Base-by-base conservation (phyloP, 1,140 invertebrate species). In the Limonius californicus region DNA sequence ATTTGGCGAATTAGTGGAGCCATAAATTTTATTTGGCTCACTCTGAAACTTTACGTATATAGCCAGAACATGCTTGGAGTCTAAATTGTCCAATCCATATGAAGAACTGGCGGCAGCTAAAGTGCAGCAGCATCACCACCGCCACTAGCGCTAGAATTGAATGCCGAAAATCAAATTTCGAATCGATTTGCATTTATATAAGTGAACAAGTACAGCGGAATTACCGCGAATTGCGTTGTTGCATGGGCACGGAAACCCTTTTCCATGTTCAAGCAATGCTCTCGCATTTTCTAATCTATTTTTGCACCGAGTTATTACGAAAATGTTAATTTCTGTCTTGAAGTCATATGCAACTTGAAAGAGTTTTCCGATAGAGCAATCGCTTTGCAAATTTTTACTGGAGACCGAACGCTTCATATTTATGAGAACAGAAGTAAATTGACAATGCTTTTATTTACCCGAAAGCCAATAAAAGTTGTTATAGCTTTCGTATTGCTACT, bases 401-500 rank as follows among this genome's bases (percentile, higher is more conserved):
- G 4, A 19, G 20, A 18, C 4, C 42, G 42, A 50, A 18, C 45
- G 45, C 45, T 50, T 50, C 45, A 50, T 50, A 50, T 50, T 50
- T 50, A 50, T 50, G 45, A 50, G 45, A 50, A 50, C 45, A 21
- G 45, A 50, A 50, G 45, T 50, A 50, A 50, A 50, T 50, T 50
- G 45, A 50, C 45, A 50, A 50, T 50, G 20, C 45, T 50, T 50
- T 50, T 50, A 50, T 50, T 50, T 50, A 50, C 45, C 14, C 16
- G 45, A 50, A 12, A 50, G 16, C 45, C 45, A 50, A 50, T 50
- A 50, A 50, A 50, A 50, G 45, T 19, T 50, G 45, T 50, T 50
- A 50, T 50, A 50, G 45, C 45, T 50, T 50, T 18, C 6, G 45
- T 50, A 50, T 50, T 50, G 20, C 45, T 50, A 12, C 14, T 16